Percentiles rank a stretch among this genome's conserved stretches.
These are phyloP conservation scores for Drosophila varians DNA, from an alignment of 1,140 invertebrate species.

Conservation along the genomic window DNA sequence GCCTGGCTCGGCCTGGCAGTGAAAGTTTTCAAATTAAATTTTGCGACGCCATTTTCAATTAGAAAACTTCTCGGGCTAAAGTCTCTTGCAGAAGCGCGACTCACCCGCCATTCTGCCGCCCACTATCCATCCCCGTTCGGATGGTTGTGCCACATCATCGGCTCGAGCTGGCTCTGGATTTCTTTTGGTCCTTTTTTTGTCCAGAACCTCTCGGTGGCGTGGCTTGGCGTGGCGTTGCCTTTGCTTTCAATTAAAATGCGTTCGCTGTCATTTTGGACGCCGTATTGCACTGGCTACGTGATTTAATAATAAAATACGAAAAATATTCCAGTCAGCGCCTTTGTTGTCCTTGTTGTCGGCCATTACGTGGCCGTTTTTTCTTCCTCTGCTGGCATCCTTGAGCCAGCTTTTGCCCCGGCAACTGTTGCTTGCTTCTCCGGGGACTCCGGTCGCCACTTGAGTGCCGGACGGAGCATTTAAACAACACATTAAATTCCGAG, in stretches of 20 bases:
- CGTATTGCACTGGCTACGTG: conserved; percentile 80
- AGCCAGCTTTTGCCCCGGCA: conserved; percentile 19
- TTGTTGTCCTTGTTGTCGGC: conserved; percentile 69
- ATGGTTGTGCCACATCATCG: conserved; percentile 50
- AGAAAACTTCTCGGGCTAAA: conserved; percentile 73
- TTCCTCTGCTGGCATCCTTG: neutral
- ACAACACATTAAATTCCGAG: conserved; percentile 31
- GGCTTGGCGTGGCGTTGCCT: conserved; percentile 22
- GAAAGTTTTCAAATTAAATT: conserved; percentile 83
- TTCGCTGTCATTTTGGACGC: conserved; percentile 80
- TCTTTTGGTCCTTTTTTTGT: neutral
- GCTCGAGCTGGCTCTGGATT: conserved; percentile 22
- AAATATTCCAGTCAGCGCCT: conserved; percentile 73
- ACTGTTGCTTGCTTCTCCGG: conserved; percentile 57
- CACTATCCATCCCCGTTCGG: conserved; percentile 3
- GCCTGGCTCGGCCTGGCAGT: conserved; percentile 50
- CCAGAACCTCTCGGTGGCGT: conserved; percentile 12
- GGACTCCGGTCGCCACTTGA: conserved; percentile 8
- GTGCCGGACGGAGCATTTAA: conserved; percentile 21
- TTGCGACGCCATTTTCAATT: conserved; percentile 81
- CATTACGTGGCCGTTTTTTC: conserved; percentile 67
- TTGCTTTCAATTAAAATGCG: conserved; percentile 80
- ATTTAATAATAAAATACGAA: conserved; percentile 79
- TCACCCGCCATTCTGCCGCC: conserved; percentile 1
- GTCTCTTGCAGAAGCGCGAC: conserved; percentile 50